A percentile compares a stretch with the other conserved stretches of the same genome.
phyloP scores from a whole-genome alignment of 2,888 invertebrate species.

The Caenorhabditis macrosperma region DNA sequence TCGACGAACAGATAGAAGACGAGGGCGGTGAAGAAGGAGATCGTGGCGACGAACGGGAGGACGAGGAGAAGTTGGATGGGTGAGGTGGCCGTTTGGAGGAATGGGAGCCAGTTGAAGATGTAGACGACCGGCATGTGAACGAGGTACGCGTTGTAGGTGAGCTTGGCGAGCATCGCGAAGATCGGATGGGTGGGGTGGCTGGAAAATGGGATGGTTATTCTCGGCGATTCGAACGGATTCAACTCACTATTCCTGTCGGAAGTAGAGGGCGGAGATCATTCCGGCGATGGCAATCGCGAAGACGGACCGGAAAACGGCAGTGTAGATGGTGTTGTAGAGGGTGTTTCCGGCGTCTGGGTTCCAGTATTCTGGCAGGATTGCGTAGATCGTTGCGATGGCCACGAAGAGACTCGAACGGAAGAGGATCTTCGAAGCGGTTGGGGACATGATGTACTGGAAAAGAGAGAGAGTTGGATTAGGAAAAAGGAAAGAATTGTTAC shows the following conservation, averaged over 20 bases:
- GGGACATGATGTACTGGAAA: constrained; percentile 40
- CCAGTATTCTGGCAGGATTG: constrained; percentile 79
- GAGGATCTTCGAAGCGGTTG: constrained; percentile 43
- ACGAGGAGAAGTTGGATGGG: constrained; percentile 72
- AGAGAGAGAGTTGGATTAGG: neutral
- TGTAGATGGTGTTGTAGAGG: constrained; percentile 77
- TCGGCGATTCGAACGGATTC: neutral
- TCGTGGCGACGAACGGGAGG: constrained; percentile 71
- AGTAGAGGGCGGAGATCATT: constrained; percentile 69
- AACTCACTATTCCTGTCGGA: constrained; percentile 60
- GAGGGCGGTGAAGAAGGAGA: constrained; percentile 72
- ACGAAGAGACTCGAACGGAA: constrained; percentile 55
- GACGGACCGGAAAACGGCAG: constrained; percentile 75
- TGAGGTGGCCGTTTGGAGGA: constrained; percentile 71
- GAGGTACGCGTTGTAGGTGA: constrained; percentile 77
- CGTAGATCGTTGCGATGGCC: constrained; percentile 73
- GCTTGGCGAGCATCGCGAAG: constrained; percentile 73
- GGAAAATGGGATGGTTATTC: constrained; percentile 34
- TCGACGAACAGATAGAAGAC: constrained; percentile 77
- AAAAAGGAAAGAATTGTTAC: neutral
- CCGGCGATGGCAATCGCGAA: constrained; percentile 73
- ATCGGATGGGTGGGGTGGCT: constrained; percentile 60
- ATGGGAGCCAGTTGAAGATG: constrained; percentile 74
- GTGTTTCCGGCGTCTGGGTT: constrained; percentile 71
- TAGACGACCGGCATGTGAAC: constrained; percentile 79